These are phyloP conservation scores for Eonycteris spelaea DNA, from an alignment of 2,113 vertebrate genomes.

Conservation along the genomic window DNA sequence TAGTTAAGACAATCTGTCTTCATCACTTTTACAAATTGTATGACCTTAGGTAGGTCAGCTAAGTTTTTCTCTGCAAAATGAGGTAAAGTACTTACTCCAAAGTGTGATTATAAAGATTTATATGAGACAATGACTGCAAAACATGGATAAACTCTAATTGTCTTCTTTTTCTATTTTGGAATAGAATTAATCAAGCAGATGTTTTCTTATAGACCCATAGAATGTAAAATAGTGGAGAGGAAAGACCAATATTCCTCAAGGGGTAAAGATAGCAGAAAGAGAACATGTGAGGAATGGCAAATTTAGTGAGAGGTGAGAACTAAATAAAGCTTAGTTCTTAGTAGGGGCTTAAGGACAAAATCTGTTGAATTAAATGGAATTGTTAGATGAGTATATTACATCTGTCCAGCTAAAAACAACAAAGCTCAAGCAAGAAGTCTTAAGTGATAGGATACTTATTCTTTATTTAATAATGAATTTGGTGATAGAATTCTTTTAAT, in stretches of 20 bases:
- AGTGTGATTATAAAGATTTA: not conserved
- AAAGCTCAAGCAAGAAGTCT: not conserved
- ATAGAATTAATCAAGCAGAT: not conserved
- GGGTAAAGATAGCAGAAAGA: not conserved
- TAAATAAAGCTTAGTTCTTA: not conserved
- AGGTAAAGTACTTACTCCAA: not conserved
- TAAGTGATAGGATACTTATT: not conserved
- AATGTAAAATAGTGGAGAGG: not conserved
- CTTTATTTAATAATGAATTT: not conserved
- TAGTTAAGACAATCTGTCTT: not conserved
- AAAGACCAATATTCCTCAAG: not conserved
- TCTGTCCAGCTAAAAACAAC: not conserved
- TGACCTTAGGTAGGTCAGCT: not conserved
- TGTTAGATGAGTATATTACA: not conserved
- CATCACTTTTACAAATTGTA: not conserved
- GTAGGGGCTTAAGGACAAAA: not conserved
- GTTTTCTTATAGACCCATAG: not conserved
- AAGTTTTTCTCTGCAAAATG: not conserved
- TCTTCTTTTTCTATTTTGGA: not conserved
- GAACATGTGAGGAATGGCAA: not conserved
- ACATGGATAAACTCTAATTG: not conserved
- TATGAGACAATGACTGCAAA: not conserved
- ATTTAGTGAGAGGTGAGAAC: not conserved
- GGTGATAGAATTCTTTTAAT: not conserved
- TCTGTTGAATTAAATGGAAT: not conserved